These are phyloP conservation scores for Oithona nana DNA, from an alignment of 2,888 invertebrate species.

Conservation along the genomic window DNA sequence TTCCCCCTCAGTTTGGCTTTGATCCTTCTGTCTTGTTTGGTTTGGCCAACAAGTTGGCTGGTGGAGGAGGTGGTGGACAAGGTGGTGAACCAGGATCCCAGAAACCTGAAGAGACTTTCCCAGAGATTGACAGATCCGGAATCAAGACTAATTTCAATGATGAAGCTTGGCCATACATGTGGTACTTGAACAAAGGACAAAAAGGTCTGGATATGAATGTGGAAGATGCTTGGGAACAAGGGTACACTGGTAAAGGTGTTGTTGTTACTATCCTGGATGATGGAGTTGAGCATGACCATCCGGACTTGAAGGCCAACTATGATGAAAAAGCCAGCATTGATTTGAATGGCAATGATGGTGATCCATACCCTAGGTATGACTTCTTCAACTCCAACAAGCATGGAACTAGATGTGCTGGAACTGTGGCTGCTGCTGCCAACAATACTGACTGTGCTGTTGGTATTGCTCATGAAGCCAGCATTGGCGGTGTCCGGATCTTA, in stretches of 20 bases:
- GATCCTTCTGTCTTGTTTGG: not conserved
- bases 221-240: conserved; percentile 71
- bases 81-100: not conserved
- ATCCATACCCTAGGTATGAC: conserved; percentile 90
- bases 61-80: no score
- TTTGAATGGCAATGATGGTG: conserved; percentile 84
- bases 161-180: conserved; percentile 6
- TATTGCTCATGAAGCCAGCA: conserved; percentile 80
- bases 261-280: conserved; percentile 94
- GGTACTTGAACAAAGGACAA: conserved; percentile 40
- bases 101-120: not conserved
- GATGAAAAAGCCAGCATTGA: conserved; percentile 72
- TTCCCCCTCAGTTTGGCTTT: not conserved
- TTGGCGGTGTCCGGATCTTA: conserved; percentile 41
- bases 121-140: not conserved
- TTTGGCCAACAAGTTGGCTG: no score
- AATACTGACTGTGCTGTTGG: conserved; percentile 91
- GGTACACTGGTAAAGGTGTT: conserved; percentile 62
- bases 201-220: conserved; percentile 83
- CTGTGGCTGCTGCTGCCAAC: conserved; percentile 89
- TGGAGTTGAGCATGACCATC: conserved; percentile 86
- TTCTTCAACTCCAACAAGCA: conserved; percentile 88
- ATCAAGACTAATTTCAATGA: conserved; percentile 7
- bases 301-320: conserved; percentile 74
- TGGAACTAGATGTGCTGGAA: conserved; percentile 34